Percentiles rank a stretch among this genome's conserved stretches.
Conservation (phyloP, 2,797 vertebrate species). For the Cottoperca gobio region DNA sequence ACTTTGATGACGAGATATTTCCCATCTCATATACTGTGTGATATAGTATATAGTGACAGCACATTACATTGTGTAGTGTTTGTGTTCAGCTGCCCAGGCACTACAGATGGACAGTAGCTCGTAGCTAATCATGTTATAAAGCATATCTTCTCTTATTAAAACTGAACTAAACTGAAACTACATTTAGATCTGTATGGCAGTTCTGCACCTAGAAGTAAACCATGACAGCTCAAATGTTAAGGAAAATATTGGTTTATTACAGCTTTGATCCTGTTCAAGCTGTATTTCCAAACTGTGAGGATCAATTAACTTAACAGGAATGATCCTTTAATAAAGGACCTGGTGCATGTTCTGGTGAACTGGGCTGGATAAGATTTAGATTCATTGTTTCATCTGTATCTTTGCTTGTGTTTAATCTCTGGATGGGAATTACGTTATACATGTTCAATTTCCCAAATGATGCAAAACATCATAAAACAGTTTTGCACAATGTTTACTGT, state of each 20-base stretch:
- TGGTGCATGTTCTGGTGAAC: no score
- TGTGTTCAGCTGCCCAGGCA: background rate
- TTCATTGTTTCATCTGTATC: background rate
- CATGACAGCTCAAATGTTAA: background rate
- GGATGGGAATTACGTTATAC: background rate
- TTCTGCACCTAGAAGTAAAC: background rate
- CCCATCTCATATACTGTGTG: background rate
- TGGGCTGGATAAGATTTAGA: no score
- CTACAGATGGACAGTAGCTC: no score
- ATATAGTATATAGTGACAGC: background rate
- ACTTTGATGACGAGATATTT: background rate
- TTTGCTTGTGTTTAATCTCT: background rate
- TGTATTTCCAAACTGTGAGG: background rate
- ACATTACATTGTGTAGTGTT: background rate
- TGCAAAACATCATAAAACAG: background rate
- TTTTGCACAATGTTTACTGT: background rate
- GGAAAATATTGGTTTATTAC: background rate
- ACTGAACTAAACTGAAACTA: background rate
- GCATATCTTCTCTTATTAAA: no score
- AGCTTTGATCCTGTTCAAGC: background rate
- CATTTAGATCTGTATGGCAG: background rate
- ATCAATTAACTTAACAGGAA: no score
- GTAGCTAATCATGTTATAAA: background rate
- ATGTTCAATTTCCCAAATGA: background rate
- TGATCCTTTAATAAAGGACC: no score